Base-by-base conservation (phyloP, 2,797 vertebrate genomes). In the Avahi laniger region DNA sequence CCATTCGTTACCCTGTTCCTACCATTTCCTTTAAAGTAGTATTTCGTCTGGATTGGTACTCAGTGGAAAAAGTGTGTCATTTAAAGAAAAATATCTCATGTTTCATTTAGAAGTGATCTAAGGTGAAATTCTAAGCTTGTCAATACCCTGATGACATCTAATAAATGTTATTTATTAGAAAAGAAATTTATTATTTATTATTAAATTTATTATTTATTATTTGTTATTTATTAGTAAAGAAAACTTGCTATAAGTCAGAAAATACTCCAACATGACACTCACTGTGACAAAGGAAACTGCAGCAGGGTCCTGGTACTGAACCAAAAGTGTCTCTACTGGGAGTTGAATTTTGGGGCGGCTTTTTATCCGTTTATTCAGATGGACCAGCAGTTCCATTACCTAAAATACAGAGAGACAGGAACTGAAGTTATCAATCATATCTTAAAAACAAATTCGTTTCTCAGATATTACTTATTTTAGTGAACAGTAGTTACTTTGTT, bases 341-440 rank as follows among this genome's bases (percentile, higher is more conserved):
- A 99, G 98, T 78, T 99, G 99, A 97, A 99, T 99, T 98, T 99
- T 99, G 33, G 99, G 99, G 46, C 99, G 98, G 98, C 99, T 99
- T 98, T 99, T 99, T 97, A 99, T 99, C 94, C 99, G 99, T 96
- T 99, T 99, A 98, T 99, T 99, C 96, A 99, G 93, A 95, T 99
- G 99, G 96, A 99, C 99, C 97, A 99, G 98, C 92, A 99, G 96
- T 96, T 99, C 99, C 99, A 99, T 99, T n/a, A 99, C 99, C 99
- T 99, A 96, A 59, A 22, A 96, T 14, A 96, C 2, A 76, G 90
- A 94, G 50, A 97, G 8, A 87, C 9, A 76, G 2, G 9, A 93
- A 89, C 18, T 43, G 4, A 96, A 96, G 69, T 96, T 54, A 95
- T 28, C 81, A 50, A 81, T 17, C 20, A 48, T 38, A 94, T 50